phyloP scores from a whole-genome alignment of 2,888 invertebrate genomes.

The Aphidius colemani region DNA sequence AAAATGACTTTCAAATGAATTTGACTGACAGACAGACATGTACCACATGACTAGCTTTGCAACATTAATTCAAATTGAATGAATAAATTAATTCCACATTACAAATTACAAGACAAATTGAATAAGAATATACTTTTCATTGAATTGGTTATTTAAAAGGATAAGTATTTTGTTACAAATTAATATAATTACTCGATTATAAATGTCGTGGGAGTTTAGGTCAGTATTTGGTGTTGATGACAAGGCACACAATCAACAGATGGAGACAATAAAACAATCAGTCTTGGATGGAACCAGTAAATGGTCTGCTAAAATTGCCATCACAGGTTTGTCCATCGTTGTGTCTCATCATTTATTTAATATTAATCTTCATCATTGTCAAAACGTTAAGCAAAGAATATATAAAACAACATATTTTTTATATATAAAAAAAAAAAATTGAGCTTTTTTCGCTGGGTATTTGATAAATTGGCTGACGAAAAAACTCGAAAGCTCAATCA shows the following conservation, averaged over 20 bases:
- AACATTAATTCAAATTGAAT: no score
- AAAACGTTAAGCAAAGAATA: not conserved
- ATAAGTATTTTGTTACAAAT: no score
- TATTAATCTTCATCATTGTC: not conserved
- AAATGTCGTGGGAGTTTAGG: constrained; percentile 68
- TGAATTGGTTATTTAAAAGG: no score
- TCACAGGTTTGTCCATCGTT: constrained; percentile 88
- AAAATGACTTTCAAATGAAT: no score
- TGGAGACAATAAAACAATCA: constrained; percentile 98
- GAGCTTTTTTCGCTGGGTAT: constrained; percentile 2
- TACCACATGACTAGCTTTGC: no score
- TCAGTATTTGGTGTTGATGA: constrained; percentile 95
- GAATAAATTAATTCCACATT: no score
- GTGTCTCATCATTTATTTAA: constrained; percentile 25
- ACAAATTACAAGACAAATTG: not conserved
- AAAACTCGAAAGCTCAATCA: no score
- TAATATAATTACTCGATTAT: constrained; percentile 39
- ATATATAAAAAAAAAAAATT: not conserved
- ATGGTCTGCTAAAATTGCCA: constrained; percentile 99
- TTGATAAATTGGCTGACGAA: not conserved
- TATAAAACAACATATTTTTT: no score
- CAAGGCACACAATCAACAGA: constrained; percentile 92
- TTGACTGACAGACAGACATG: no score
- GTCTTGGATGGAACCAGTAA: constrained; percentile 99
- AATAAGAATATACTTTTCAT: constrained; percentile 4